These are phyloP conservation scores for Struthio camelus DNA, from an alignment of 2,113 vertebrate genomes.

Conservation along the genomic window DNA sequence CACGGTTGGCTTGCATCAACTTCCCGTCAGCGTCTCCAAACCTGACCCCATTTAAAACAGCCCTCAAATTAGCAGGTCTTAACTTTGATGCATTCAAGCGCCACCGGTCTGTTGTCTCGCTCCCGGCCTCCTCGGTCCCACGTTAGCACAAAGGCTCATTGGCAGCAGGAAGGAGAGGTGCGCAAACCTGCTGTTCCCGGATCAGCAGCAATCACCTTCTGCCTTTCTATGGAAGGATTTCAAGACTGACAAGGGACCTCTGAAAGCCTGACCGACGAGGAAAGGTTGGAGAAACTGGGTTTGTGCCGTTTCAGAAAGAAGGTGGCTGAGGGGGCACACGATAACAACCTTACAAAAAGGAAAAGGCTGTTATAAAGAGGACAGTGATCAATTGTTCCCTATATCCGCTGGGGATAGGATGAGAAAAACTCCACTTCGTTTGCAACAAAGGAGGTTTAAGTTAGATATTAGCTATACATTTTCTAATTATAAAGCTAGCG, in stretches of 20 bases:
- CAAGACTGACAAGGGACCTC: slow-evolving; percentile 18
- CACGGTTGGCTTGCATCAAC: neutral
- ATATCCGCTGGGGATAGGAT: neutral
- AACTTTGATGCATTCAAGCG: neutral
- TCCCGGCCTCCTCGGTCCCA: neutral
- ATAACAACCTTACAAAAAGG: slow-evolving; percentile 56
- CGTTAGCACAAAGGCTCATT: neutral
- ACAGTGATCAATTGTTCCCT: slow-evolving; percentile 57
- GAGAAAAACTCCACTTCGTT: slow-evolving; percentile 59
- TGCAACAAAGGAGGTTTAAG: slow-evolving; percentile 56
- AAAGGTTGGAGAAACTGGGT: neutral
- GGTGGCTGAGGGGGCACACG: neutral
- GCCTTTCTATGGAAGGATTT: slow-evolving; percentile 11
- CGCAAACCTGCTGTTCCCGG: slow-evolving; percentile 14
- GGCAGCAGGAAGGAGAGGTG: neutral
- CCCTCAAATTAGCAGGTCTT: neutral
- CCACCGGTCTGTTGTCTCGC: neutral
- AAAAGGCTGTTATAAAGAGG: slow-evolving; percentile 47
- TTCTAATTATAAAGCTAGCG: slow-evolving; percentile 65
- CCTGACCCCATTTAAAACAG: slow-evolving; percentile 16
- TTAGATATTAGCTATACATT: slow-evolving; percentile 64
- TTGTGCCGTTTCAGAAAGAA: neutral
- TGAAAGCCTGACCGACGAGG: slow-evolving; percentile 14
- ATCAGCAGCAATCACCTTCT: neutral
- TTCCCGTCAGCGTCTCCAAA: neutral